A percentile compares a stretch with the other conserved stretches of the same genome.
phyloP scores from a whole-genome alignment of 2,888 invertebrate species.

The Oithona nana region DNA sequence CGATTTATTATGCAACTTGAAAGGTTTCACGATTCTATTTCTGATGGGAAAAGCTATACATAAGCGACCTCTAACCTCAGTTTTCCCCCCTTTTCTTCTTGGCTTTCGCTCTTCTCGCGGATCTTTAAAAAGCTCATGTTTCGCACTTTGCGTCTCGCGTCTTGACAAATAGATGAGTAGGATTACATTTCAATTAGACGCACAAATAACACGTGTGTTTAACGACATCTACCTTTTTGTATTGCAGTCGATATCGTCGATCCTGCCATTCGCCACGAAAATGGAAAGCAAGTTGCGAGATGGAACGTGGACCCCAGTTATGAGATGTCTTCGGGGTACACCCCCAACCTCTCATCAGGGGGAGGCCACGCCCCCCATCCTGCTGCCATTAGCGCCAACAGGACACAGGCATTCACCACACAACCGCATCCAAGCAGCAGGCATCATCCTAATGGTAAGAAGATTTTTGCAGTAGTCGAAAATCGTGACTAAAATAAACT shows the following conservation, averaged over 20 bases:
- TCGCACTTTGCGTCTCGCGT: too few relatives aligned
- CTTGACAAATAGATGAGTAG: too few relatives aligned
- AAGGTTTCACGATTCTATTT: too few relatives aligned
- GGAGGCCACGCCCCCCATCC: background rate
- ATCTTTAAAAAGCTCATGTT: too few relatives aligned
- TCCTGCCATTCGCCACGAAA: constrained; percentile 4
- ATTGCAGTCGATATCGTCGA: constrained; percentile 1
- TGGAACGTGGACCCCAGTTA: constrained; percentile 6
- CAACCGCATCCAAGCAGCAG: background rate
- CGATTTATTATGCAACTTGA: too few relatives aligned
- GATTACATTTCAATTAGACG: too few relatives aligned
- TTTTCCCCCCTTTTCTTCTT: too few relatives aligned
- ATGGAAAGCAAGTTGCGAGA: constrained; percentile 2
- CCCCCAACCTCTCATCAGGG: background rate
- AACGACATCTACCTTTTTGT: background rate
- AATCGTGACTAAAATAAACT: background rate
- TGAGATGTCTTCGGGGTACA: background rate
- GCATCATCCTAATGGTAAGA: background rate
- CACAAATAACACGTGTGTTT: background rate
- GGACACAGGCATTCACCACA: background rate
- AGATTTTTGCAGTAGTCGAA: background rate
- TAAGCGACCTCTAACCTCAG: too few relatives aligned
- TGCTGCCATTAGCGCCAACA: background rate
- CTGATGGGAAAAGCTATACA: too few relatives aligned
- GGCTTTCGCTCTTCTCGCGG: too few relatives aligned